phyloP scores from a whole-genome alignment of 2,888 invertebrate species.

The Sussaba pulchella region DNA sequence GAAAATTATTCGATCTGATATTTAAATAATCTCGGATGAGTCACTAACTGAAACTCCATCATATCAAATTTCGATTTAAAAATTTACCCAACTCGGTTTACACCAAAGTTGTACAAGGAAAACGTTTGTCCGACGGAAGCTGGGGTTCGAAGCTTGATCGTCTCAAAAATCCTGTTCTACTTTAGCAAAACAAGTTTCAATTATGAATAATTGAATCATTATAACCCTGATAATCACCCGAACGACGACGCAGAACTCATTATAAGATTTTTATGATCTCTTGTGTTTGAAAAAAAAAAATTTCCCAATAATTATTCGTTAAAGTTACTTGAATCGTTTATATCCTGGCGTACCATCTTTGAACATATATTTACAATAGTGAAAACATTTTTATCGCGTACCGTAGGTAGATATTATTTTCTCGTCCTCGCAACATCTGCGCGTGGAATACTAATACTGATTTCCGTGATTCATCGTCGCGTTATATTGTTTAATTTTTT shows the following conservation, averaged over 20 bases:
- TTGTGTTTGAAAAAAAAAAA: conserved; percentile 7
- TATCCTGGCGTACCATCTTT: conserved; percentile 9
- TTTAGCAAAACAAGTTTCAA: neutral
- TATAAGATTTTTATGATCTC: conserved; percentile 3
- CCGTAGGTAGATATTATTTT: conserved; percentile 27
- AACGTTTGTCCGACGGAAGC: conserved; percentile 56
- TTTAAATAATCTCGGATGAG: conserved; percentile 9
- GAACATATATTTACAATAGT: conserved; percentile 55
- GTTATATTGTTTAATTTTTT: conserved; percentile 23
- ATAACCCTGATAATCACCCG: conserved; percentile 13
- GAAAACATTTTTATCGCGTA: conserved; percentile 42
- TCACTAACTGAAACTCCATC: neutral
- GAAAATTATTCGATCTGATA: neutral
- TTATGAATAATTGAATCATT: neutral
- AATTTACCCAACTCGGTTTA: conserved; percentile 31
- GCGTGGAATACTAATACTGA: conserved; percentile 64
- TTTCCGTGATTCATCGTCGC: conserved; percentile 57
- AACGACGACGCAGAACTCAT: conserved; percentile 25
- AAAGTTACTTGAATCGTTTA: conserved; percentile 13
- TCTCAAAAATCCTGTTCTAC: conserved; percentile 13
- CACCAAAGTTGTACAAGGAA: conserved; percentile 59
- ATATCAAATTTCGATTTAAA: conserved; percentile 28
- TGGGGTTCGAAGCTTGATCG: conserved; percentile 22
- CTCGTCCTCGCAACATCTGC: conserved; percentile 32
- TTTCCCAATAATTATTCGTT: conserved; percentile 10